A percentile compares a stretch with the other conserved stretches of the same genome.
Evolutionary conservation across 2,113 vertebrate species (phyloP).

Genomic region (Istiophorus platypterus): DNA sequence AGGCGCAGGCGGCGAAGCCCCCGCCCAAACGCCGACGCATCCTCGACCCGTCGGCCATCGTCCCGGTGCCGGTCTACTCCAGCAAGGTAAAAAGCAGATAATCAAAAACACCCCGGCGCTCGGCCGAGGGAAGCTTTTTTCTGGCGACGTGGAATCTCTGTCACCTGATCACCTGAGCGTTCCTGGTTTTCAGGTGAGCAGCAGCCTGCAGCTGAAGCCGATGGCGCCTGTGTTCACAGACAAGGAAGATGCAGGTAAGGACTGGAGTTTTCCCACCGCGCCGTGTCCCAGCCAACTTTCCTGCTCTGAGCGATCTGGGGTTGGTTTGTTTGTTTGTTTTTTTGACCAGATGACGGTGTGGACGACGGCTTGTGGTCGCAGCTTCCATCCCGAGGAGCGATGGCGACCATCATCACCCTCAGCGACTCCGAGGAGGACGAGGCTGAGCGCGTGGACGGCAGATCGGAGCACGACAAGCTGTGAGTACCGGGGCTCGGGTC

Average conservation of each 20-base stretch:
- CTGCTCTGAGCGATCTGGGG: accelerated
- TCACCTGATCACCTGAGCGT: background rate
- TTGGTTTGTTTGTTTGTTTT: conserved; percentile 1
- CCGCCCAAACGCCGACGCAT: conserved; percentile 80
- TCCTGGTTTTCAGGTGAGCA: conserved; percentile 76
- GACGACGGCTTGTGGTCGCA: conserved; percentile 57
- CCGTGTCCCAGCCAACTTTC: background rate
- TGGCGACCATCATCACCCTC: background rate
- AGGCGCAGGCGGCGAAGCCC: conserved; percentile 43
- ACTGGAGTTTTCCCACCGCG: accelerated
- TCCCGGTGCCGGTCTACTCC: conserved; percentile 81
- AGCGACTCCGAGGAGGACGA: conserved; percentile 81
- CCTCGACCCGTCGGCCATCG: conserved; percentile 74
- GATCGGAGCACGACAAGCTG: background rate
- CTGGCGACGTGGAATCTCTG: accelerated
- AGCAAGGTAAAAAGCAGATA: conserved; percentile 79
- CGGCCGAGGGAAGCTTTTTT: background rate
- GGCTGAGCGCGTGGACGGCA: background rate
- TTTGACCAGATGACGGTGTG: conserved; percentile 33
- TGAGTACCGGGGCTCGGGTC: conserved; percentile 37
- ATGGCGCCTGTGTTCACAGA: background rate
- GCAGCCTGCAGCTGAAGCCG: conserved; percentile 72
- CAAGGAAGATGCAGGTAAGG: conserved; percentile 53
- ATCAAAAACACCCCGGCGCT: too few relatives aligned
- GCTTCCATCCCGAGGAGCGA: conserved; percentile 16